Percentiles rank a stretch among this genome's conserved stretches.
These are phyloP conservation scores for Chloromyia formosa DNA, from an alignment of 2,888 invertebrate genomes.

Conservation along the genomic window DNA sequence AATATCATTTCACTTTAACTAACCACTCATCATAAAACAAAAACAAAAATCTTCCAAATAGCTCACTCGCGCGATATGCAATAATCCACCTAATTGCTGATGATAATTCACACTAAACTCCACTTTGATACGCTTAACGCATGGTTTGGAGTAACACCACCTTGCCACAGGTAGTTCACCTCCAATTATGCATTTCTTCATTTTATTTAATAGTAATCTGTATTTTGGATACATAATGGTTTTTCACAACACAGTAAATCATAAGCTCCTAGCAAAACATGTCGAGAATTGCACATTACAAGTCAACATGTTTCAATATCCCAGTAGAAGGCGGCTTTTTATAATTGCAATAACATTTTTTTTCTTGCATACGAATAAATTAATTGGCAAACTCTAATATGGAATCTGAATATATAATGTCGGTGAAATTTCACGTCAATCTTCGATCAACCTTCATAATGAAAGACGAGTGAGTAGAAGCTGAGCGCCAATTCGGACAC, in stretches of 20 bases:
- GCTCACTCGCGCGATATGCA: too few relatives aligned
- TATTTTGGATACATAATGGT: neutral
- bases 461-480: too few relatives aligned
- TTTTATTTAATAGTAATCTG: too few relatives aligned
- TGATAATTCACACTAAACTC: too few relatives aligned
- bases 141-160: neutral
- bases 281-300: neutral
- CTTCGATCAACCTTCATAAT: too few relatives aligned
- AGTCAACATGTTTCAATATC: neutral
- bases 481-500: too few relatives aligned
- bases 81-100: too few relatives aligned
- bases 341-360: neutral
- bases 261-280: neutral
- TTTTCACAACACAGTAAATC: neutral
- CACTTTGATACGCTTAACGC: neutral
- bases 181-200: too few relatives aligned
- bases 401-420: neutral
- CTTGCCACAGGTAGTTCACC: slow-evolving; percentile 3
- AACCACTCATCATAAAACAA: too few relatives aligned
- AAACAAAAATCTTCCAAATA: too few relatives aligned
- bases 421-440: neutral
- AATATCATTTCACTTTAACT: too few relatives aligned
- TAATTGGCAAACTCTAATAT: neutral
- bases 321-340: neutral
- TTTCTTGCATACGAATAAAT: neutral